Percentiles rank a stretch among this genome's conserved stretches.
phyloP scores from a whole-genome alignment of 2,113 vertebrate species.

The Lycaon pictus region DNA sequence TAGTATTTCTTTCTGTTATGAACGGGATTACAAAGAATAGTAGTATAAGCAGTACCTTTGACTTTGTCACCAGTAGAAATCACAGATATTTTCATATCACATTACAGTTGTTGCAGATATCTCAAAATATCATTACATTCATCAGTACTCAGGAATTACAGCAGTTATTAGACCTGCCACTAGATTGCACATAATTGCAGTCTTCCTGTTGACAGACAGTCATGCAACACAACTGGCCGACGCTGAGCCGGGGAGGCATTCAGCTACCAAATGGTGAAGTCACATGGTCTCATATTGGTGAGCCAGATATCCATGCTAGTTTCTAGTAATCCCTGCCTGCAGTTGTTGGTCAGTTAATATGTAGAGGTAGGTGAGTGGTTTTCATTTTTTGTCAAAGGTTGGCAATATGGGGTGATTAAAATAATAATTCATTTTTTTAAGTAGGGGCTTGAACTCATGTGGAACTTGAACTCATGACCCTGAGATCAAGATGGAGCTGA shows the following conservation, averaged over 20 bases:
- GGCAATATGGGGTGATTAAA: neutral
- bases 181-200: conserved; percentile 58
- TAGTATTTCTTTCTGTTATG: neutral
- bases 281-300: neutral
- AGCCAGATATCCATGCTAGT: neutral
- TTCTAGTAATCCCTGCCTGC: neutral
- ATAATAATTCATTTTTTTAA: neutral
- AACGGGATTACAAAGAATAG: neutral
- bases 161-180: conserved; percentile 65
- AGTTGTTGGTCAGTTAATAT: neutral
- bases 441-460: neutral
- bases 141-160: conserved; percentile 61
- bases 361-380: neutral
- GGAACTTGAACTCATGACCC: neutral
- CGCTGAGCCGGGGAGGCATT: neutral
- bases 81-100: conserved; percentile 70
- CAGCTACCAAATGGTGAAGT: neutral
- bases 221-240: neutral
- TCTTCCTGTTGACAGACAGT: conserved; percentile 66
- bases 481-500: neutral
- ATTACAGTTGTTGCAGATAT: conserved; percentile 48
- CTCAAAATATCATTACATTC: conserved; percentile 75
- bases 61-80: conserved; percentile 44
- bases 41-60: neutral
- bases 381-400: neutral